Percentiles rank a stretch among this genome's conserved stretches.
Evolutionary conservation across 2,113 vertebrate species (phyloP).

Genomic region (Phoxinus phoxinus): DNA sequence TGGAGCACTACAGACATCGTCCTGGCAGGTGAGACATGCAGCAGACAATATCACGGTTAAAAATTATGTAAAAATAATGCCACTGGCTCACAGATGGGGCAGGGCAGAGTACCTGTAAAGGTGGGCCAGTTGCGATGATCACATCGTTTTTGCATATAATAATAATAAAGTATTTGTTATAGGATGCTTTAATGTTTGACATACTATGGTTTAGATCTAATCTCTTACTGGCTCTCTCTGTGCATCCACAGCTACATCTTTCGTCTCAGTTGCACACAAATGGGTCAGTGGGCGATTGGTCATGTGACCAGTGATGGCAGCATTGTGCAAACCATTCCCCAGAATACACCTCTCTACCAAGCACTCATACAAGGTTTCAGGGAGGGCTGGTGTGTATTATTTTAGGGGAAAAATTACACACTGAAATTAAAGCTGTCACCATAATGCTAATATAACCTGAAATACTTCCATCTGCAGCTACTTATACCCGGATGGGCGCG

Average conservation of each 20-base stretch:
- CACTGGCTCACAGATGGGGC: no score
- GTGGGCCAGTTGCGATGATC: no score
- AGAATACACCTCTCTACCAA: slow-evolving; percentile 78
- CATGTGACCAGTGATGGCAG: slow-evolving; percentile 77
- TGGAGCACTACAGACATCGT: slow-evolving; percentile 77
- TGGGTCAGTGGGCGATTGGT: slow-evolving; percentile 89
- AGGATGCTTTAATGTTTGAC: no score
- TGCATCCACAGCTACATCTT: slow-evolving; percentile 81
- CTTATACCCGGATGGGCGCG: slow-evolving; percentile 83
- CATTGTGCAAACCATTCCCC: slow-evolving; percentile 84
- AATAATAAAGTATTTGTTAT: no score
- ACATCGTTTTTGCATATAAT: no score
- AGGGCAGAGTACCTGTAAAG: no score
- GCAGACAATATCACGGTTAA: not conserved
- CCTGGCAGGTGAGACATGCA: slow-evolving; percentile 81
- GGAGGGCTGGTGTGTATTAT: slow-evolving; percentile 78
- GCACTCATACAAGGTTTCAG: slow-evolving; percentile 81
- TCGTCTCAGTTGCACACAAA: slow-evolving; percentile 85
- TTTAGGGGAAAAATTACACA: not conserved
- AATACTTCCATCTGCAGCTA: slow-evolving; percentile 73
- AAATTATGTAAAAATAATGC: no score
- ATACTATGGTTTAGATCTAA: not conserved
- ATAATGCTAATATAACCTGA: not conserved
- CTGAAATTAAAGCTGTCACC: not conserved
- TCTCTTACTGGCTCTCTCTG: not conserved